Conservation (phyloP, 1,140 invertebrate species). For the Drosophila sp. region DNA sequence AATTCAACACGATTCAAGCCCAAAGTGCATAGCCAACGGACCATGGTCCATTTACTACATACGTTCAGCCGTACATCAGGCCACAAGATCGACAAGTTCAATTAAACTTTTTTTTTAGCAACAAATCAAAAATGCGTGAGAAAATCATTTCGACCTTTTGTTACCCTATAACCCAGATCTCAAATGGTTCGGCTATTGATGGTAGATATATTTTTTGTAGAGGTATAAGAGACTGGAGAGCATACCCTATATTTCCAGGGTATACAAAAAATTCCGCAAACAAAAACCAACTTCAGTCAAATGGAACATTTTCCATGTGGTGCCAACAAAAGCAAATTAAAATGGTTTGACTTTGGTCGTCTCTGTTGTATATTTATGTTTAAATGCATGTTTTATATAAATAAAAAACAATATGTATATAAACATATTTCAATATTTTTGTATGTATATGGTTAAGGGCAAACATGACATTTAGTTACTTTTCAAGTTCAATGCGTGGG, state of each 20-base stretch:
- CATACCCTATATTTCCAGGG: conserved; percentile 40
- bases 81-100: conserved; percentile 26
- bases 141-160: no score
- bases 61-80: conserved; percentile 30
- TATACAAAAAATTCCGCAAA: conserved; percentile 44
- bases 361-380: conserved; percentile 40
- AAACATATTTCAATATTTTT: conserved; percentile 38
- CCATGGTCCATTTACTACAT: conserved; percentile 65
- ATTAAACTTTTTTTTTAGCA: conserved; percentile 12
- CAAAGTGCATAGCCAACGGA: conserved; percentile 68
- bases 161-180: no score
- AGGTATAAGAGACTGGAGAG: no score
- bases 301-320: conserved; percentile 59
- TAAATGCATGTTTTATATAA: conserved; percentile 52
- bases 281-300: conserved; percentile 37
- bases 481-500: conserved; percentile 74
- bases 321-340: conserved; percentile 20
- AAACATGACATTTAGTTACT: conserved; percentile 40
- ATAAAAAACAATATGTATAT: conserved; percentile 13
- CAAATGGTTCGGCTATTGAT: no score
- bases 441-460: conserved; percentile 42
- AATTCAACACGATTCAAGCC: conserved; percentile 61
- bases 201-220: no score
- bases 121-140: conserved; percentile 26
- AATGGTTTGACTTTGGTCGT: conserved; percentile 48